Conservation (phyloP, 2,888 invertebrate species). For the Ctena decussata region DNA sequence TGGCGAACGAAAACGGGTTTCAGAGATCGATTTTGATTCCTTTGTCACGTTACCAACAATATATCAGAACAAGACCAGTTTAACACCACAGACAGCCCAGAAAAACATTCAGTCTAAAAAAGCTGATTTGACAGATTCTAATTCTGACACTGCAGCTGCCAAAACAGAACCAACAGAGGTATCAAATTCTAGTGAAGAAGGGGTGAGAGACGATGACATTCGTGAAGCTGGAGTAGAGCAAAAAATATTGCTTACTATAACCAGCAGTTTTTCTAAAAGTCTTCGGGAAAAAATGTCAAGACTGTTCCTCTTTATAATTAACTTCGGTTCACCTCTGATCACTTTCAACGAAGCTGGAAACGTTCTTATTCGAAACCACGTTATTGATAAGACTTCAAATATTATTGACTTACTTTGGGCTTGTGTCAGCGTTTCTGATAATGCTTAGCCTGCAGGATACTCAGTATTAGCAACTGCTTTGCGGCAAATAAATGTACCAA, state of each 20-base stretch:
- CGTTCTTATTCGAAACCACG: not conserved
- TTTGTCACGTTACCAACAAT: constrained; percentile 15
- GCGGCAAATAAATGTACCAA: constrained; percentile 1
- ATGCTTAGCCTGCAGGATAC: not conserved
- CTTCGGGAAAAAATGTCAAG: not conserved
- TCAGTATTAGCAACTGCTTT: not conserved
- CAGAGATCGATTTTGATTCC: constrained; percentile 8
- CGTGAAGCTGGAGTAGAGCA: not conserved
- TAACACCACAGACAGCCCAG: not conserved
- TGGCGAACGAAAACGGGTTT: no score
- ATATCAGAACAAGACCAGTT: not conserved
- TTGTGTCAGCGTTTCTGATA: not conserved
- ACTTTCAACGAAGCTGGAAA: not conserved
- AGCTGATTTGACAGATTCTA: no score
- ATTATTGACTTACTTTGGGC: not conserved
- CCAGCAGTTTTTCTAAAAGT: not conserved
- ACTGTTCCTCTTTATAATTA: not conserved
- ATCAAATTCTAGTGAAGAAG: not conserved
- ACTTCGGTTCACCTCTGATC: not conserved
- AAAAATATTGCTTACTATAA: not conserved
- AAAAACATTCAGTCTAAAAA: not conserved
- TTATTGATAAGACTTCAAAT: not conserved
- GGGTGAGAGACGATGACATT: no score
- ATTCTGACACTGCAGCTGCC: not conserved
- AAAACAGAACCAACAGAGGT: no score